Base-by-base conservation (phyloP, 1,140 invertebrate species). In the Drosophila teissieri region DNA sequence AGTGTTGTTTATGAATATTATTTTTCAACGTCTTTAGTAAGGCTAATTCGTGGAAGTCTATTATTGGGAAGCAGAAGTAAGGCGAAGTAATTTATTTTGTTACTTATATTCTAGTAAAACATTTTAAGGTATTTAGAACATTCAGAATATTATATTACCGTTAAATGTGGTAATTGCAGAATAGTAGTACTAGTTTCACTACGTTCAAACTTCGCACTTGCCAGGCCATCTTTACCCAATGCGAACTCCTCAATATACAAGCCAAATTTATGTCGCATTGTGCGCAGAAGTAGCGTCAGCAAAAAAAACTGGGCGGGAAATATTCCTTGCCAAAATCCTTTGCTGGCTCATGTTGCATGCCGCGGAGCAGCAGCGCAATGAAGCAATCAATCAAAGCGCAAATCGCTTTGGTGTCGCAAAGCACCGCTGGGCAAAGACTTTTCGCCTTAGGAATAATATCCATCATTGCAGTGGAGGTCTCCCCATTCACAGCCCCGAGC, bases 391-490 rank as follows among this genome's bases (percentile, higher is more conserved):
- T 89, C 84, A 89, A 75, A 45, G 73, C 53, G 58, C 55, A 89
- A 89, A 89, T 89, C 76, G 84, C 84, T 89, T 89, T 89, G 84
- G 84, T 89, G 84, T 89, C 77, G 84, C 84, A 84, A 80, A 80
- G 84, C 84, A 84, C 84, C 80, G 84, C 84, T 89, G 84, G 84
- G 84, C 84, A 65, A 89, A 89, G 84, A 80, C 80, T 89, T 89
- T 89, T 90, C 84, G 84, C 85, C 80, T 89, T 89, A 89, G 77
- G 80, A 83, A 88, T 89, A 89, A 80, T 89, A 89, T 89, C 62
- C 84, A 89, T 89, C 84, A 89, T 89, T 88, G 84, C 84, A 80
- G 77, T 78, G 55, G 57, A 55, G 39, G 24, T 68, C 27, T 51
- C 51, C 49, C 57, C 64, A 44, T 31, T 34, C 58, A 14, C 42